Base-by-base conservation (phyloP, 2,888 invertebrate species). In the Latheticus oryzae region DNA sequence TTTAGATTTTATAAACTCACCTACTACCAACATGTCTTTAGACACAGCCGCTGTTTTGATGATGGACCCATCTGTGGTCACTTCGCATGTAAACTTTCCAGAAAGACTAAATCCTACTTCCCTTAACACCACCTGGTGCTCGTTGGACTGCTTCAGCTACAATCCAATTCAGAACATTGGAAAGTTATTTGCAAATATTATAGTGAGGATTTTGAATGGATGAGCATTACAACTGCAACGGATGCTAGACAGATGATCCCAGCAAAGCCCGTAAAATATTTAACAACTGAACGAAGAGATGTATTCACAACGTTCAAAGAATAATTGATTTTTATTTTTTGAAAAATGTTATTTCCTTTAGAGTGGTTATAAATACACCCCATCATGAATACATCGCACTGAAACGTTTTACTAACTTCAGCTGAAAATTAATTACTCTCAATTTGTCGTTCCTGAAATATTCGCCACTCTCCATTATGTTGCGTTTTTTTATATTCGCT, bases 41-140 rank as follows among this genome's bases (percentile, higher is more conserved):
- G 83, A 80, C 37, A 84, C 87, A 8, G 84, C 84, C 68, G 85
- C 84, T 5, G 90, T 90, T 12, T 87, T 85, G 78, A 90, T 90
- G 26, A 83, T 83, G 2, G 89, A 89, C 4, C 86, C 85, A 72
- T 90, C 90, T 1, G 88, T 88, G 28, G 90, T 90, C 62, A 90
- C 90, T 78, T 91, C 91, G 76, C 91, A 91, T 74, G 87, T 88
- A 80, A 90, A 90, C 81, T 89, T 89, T 2, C 91, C 91, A 16
- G 90, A 86, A 40, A 90, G 80, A 48, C 82, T 84, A 69, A 89
- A 86, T 67, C 87, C 87, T 72, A 91, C 83, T 62, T 87, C 84
- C 66, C 84, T 82, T 63, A 91, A 82, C 64, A 88, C 82, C 63
- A 91, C 91, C 79, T 90, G 89, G 59, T 85, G 86, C 58, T 88